Percentiles rank a stretch among this genome's conserved stretches.
Evolutionary conservation across 2,113 vertebrate genomes (phyloP).

Genomic region (Actenoides hombroni): DNA sequence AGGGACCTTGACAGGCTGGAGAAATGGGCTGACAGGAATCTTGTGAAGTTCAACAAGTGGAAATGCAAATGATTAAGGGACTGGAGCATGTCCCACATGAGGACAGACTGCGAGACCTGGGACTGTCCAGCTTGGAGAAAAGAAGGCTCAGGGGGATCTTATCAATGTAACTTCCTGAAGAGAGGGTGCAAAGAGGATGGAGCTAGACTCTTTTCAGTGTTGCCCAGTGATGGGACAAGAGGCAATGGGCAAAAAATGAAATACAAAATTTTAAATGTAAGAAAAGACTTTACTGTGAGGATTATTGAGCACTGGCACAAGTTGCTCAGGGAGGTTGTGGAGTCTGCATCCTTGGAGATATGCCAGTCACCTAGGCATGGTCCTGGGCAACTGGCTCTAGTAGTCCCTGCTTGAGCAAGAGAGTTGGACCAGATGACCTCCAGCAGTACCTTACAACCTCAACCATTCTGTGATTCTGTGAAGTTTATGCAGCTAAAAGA

Average conservation of each 20-base stretch:
- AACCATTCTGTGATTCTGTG: neutral
- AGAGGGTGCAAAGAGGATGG: neutral
- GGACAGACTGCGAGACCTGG: neutral
- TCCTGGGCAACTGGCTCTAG: neutral
- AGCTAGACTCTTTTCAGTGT: neutral
- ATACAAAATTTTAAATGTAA: neutral
- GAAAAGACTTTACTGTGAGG: neutral
- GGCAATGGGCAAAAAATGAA: neutral
- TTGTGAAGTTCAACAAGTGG: neutral
- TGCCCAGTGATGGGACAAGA: neutral
- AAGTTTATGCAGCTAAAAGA: neutral
- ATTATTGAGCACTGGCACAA: neutral
- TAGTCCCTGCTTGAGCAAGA: neutral
- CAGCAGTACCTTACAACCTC: neutral
- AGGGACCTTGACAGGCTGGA: neutral
- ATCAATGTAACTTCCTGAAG: neutral
- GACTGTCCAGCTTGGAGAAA: neutral
- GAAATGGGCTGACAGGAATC: neutral
- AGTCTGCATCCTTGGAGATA: neutral
- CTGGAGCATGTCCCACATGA: neutral
- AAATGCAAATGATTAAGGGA: neutral
- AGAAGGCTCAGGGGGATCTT: neutral
- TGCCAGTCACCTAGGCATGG: fast-evolving
- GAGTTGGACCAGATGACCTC: neutral
- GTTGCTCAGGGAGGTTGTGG: neutral